phyloP scores from a whole-genome alignment of 2,797 vertebrate species.

The Cryptoprocta ferox region DNA sequence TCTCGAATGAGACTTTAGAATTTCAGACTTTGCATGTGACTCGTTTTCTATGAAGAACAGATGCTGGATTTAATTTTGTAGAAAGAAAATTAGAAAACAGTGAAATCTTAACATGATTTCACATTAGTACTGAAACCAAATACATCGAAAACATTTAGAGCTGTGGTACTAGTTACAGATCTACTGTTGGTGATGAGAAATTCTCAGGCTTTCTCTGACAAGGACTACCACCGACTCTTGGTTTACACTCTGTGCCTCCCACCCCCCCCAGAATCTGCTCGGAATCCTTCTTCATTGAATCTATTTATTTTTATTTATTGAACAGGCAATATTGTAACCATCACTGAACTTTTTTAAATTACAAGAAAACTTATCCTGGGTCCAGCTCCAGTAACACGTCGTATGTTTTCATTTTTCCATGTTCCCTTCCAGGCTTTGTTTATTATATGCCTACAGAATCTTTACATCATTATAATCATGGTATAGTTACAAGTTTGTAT shows the following conservation, averaged over 20 bases:
- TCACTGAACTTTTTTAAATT: conserved; percentile 65
- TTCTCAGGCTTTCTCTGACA: conserved; percentile 30
- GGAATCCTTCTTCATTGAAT: conserved; percentile 64
- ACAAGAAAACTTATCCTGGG: conserved; percentile 50
- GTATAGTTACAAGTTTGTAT: conserved; percentile 46
- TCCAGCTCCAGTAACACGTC: conserved; percentile 44
- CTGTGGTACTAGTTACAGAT: conserved; percentile 32
- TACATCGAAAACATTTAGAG: conserved; percentile 49
- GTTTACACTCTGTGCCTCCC: not conserved
- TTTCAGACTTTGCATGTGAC: conserved; percentile 62
- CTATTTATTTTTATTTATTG: conserved; percentile 76
- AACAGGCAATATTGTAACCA: conserved; percentile 60
- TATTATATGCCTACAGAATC: not conserved
- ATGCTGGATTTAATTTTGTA: conserved; percentile 69
- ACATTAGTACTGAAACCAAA: conserved; percentile 64
- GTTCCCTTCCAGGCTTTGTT: conserved; percentile 62
- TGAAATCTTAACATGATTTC: conserved; percentile 75
- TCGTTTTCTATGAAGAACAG: conserved; percentile 75
- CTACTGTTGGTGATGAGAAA: not conserved
- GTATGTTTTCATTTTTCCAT: conserved; percentile 64
- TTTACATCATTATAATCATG: conserved; percentile 46
- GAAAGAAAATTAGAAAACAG: conserved; percentile 75
- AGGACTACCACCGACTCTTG: not conserved
- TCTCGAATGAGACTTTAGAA: conserved; percentile 56
- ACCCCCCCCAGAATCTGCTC: conserved; percentile 46